Base-by-base conservation (phyloP, 2,113 vertebrate genomes). In the Melanocharis versteri region DNA sequence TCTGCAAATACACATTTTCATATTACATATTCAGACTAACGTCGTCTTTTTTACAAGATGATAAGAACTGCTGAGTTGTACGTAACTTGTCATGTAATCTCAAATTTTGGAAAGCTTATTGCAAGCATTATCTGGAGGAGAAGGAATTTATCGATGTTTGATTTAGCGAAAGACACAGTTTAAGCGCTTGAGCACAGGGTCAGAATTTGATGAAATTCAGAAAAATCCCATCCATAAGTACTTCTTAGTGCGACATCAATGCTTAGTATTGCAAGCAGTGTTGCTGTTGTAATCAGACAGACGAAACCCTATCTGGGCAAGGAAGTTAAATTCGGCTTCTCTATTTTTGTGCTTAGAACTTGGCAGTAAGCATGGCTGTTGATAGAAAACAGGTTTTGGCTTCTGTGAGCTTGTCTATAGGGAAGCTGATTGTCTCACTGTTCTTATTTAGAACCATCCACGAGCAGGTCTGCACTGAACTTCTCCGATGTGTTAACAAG, bases 401-500 rank as follows among this genome's bases (percentile, higher is more conserved):
- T 97, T 94, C 91, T 45, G 61, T 82, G 61, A 91, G 66, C 91
- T 95, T 96, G 91, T 45, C 83, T 94, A 4, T 51, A 42, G 87
- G 24, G 77, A 42, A 87, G 66, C 83, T 97, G 8, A 93, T 96
- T 87, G 44, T 93, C 64, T 94, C 4, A 10, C n/a, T 83, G 70
- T 81, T 90, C 28, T 22, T 91, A 75, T 94, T 87, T 87, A 99
- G 99, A 99, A 82, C 99, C 99, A 75, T 98, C 98, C 83, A 99
- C 99, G 10, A 99, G 99, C 96, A 98, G 98, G 89, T 98, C 99
- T 42, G 98, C 98, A 23, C 92, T 99, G 93, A 99, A 99, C 97
- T 99, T 98, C 95, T 98, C 99, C 20, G 99, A 98, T 95, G 98
- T 98, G 58, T 98, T 99, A 89, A 99, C 99, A 47, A 98, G 99